Base-by-base conservation (phyloP, 2,797 vertebrate species). In the Lagocephalus sceleratus region DNA sequence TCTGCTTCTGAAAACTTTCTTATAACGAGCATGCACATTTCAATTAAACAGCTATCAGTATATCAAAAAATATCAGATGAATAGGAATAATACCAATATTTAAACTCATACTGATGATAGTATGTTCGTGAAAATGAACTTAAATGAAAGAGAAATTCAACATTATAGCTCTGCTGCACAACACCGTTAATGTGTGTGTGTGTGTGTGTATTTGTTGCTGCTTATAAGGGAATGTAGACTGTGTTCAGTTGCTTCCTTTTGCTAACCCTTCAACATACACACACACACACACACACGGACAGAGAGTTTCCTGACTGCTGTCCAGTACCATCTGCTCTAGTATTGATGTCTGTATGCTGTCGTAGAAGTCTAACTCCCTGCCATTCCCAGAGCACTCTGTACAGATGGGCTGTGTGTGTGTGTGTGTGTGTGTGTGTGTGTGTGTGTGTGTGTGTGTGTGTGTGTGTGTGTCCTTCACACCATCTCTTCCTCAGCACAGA, bases 151-250 rank as follows among this genome's bases (percentile, higher is more conserved):
- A 56, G 6, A 60, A 44, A 56, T 19, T 6, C 7, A 3, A 49
- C 59, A 72, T 57, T 60, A 68, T 17, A 22, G 47, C 44, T 47
- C 46, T 32, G 7, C 38, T 3, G 20, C 42, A 41, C 40, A 65
- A 60, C 55, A 57, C 23, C 23, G 42, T 55, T 56, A 57, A 47
- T 79, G 53, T 57, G 68, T 38, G 59, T 61, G 50, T 78, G 60
- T 68, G 23, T 72, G 40, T 19, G n/a, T 19, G n/a, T 77, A 54
- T 68, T 50, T 62, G 62, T 61, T 71, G 71, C 83, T 85, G 85
- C 69, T 74, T 63, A 60, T 70, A 76, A 73, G 82, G 73, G 83
- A 91, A 81, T 86, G 79, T 80, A 92, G 90, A 92, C 90, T 92
- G 92, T 91, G 90, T 78, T 75, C 89, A 80, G 68, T 73, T 78